Evolutionary conservation across 2,888 invertebrate species (phyloP).

Genomic region (Orgyia antiqua): DNA sequence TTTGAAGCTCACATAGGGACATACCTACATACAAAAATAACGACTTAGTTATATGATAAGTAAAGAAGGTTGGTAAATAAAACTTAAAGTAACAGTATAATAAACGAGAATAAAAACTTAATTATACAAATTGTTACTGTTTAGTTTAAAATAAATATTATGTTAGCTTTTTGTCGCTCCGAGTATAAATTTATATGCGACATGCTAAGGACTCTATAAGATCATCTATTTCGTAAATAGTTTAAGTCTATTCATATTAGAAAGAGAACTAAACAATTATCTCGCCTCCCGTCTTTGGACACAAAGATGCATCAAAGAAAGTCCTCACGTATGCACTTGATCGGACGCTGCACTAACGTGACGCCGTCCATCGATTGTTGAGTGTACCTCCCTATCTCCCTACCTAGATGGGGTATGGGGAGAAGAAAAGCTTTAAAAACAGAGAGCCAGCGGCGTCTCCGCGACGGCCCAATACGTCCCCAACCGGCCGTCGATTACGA

Average conservation of each 20-base stretch:
- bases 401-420: conserved; percentile 18
- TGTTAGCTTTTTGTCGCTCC: too few species aligned
- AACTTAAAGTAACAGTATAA: too few species aligned
- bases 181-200: too few species aligned
- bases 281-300: conserved; percentile 23
- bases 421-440: conserved; percentile 56
- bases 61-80: too few species aligned
- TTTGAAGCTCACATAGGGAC: too few species aligned
- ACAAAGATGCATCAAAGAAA: conserved; percentile 69
- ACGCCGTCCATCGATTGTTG: conserved; percentile 70
- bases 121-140: too few species aligned
- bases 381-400: conserved; percentile 15
- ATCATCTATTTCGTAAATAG: too few species aligned
- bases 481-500: conserved; percentile 71
- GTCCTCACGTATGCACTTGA: conserved; percentile 73
- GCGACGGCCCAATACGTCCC: conserved; percentile 74
- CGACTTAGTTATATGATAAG: too few species aligned
- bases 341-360: conserved; percentile 66
- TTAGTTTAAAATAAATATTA: too few species aligned
- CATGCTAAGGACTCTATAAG: too few species aligned
- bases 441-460: conserved; percentile 64
- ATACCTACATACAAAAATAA: too few species aligned
- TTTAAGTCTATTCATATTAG: conserved; percentile 14
- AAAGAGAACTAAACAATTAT: conserved; percentile 31
- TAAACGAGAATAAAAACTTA: too few species aligned